Percentiles rank a stretch among this genome's conserved stretches.
Conservation (phyloP, 64 coral and sea anemone species). For the Cladopsammia gracilis region DNA sequence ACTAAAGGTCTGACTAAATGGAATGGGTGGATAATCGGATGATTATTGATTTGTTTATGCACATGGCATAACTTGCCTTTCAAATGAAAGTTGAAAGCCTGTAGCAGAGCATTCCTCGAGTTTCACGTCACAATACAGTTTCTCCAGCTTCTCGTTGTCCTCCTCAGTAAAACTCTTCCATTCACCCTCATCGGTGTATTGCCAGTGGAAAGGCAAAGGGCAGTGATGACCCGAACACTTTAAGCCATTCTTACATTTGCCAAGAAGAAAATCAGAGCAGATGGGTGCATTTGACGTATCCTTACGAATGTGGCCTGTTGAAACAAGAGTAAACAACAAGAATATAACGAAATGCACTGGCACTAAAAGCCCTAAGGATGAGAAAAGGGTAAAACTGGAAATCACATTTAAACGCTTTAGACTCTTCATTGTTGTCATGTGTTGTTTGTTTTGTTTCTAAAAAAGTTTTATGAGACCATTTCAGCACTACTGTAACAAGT, state of each 20-base stretch:
- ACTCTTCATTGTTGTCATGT: no score
- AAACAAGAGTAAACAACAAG: no score
- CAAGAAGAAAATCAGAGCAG: constrained; percentile 69
- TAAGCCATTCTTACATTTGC: constrained; percentile 54
- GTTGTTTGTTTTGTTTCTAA: no score
- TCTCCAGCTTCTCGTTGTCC: constrained; percentile 72
- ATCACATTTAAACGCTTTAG: no score
- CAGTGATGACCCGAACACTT: constrained; percentile 73
- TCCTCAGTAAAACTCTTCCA: constrained; percentile 63
- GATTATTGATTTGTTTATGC: no score
- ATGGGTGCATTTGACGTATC: constrained; percentile 6
- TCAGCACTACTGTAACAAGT: no score
- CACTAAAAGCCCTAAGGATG: neutral
- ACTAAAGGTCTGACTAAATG: no score
- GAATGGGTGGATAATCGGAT: no score
- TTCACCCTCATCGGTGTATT: constrained; percentile 7
- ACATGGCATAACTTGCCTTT: neutral
- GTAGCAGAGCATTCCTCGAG: neutral
- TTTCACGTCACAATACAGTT: constrained; percentile 71
- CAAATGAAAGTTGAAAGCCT: neutral
- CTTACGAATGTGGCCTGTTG: constrained; percentile 3
- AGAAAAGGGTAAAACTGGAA: neutral
- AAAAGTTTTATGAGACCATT: no score
- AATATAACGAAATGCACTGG: no score
- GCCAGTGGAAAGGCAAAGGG: constrained; percentile 79